phyloP scores from a whole-genome alignment of 2,113 vertebrate genomes.

The Takifugu flavidus region DNA sequence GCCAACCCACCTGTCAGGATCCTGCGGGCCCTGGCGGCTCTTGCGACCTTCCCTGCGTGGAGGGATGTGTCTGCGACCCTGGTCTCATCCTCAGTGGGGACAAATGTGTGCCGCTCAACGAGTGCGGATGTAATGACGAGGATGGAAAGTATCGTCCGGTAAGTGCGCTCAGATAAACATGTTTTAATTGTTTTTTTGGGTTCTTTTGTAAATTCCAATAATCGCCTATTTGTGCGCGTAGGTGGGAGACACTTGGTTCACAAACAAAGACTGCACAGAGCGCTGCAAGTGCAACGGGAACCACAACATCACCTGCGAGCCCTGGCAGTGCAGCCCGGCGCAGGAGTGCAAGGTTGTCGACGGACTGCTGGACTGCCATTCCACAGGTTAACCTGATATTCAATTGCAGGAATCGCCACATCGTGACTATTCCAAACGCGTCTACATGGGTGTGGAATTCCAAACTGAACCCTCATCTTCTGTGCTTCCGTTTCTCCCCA shows the following conservation, averaged over 20 bases:
- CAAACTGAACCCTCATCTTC: neutral
- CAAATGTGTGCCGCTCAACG: slow-evolving; percentile 74
- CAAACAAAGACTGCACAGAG: slow-evolving; percentile 70
- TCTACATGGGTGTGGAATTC: neutral
- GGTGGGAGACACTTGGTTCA: slow-evolving; percentile 83
- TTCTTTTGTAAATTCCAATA: neutral
- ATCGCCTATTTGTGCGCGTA: slow-evolving; percentile 36
- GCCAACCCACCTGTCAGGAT: slow-evolving; percentile 74
- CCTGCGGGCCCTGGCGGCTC: slow-evolving; percentile 18
- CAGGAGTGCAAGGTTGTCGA: slow-evolving; percentile 81
- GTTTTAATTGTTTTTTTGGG: no score
- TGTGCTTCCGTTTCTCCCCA: slow-evolving; percentile 37
- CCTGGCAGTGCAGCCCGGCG: slow-evolving; percentile 80
- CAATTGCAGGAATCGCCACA: accelerated
- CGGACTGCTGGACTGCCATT: slow-evolving; percentile 82
- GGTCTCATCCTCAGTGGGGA: slow-evolving; percentile 77
- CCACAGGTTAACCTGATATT: slow-evolving; percentile 69
- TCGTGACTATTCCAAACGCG: no score
- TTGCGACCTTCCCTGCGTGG: slow-evolving; percentile 76
- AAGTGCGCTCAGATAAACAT: slow-evolving; percentile 8
- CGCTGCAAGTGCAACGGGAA: slow-evolving; percentile 76
- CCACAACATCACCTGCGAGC: slow-evolving; percentile 67
- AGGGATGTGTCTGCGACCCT: slow-evolving; percentile 78
- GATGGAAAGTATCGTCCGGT: slow-evolving; percentile 78
- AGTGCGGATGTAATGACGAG: slow-evolving; percentile 80